Conservation (phyloP, 2,113 vertebrate species). For the Pithys albifrons region DNA sequence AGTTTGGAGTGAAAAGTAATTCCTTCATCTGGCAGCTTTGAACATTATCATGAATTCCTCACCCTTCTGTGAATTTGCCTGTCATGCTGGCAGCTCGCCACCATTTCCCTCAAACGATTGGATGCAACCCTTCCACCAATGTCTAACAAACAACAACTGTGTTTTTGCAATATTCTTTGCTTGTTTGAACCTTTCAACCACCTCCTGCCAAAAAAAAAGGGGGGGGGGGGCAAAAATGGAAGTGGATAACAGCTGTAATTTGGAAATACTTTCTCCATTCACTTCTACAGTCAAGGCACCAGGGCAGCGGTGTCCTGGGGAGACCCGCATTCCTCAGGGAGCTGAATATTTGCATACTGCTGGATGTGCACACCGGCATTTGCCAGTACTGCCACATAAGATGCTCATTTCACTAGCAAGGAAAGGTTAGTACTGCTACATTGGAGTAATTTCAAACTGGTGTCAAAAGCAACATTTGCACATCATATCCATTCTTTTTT, state of each 20-base stretch:
- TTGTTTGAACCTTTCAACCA: neutral
- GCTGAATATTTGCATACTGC: neutral
- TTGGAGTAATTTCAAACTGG: neutral
- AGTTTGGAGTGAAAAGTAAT: neutral
- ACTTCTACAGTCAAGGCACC: neutral
- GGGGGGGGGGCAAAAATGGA: neutral
- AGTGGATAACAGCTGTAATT: neutral
- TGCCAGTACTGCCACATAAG: neutral
- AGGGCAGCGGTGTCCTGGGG: neutral
- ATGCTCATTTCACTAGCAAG: neutral
- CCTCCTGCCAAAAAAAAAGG: neutral
- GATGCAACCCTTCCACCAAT: neutral
- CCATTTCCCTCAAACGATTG: neutral
- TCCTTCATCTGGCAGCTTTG: neutral
- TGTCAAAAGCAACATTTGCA: neutral
- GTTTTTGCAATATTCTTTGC: neutral
- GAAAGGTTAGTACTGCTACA: neutral
- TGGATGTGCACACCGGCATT: neutral
- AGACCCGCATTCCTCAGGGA: neutral
- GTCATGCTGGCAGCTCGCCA: neutral
- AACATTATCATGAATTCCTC: neutral
- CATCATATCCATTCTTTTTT: neutral
- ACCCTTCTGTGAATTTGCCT: neutral
- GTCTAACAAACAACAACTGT: neutral
- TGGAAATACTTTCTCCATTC: neutral